Conservation (phyloP, 2,797 vertebrate genomes). For the Onychomys leucogaster region DNA sequence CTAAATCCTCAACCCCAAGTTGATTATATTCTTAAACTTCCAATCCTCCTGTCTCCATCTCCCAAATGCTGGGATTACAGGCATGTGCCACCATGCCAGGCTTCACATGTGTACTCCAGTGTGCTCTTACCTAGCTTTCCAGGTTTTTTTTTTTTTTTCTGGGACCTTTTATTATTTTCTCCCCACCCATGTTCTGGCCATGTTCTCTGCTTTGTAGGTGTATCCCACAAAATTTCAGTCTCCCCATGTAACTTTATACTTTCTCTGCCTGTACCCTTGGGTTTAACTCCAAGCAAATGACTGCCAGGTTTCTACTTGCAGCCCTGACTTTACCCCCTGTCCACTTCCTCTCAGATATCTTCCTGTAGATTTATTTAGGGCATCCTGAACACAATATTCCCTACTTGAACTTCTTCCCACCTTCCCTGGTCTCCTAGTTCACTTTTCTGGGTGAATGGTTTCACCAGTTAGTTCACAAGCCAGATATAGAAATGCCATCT, state of each 20-base stretch:
- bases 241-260: not conserved
- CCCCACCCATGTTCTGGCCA: not conserved
- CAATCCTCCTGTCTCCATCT: not conserved
- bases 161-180: not conserved
- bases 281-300: not conserved
- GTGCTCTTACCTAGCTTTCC: not conserved
- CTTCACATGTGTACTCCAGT: not conserved
- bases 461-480: not conserved
- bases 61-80: not conserved
- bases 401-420: not conserved
- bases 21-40: not conserved
- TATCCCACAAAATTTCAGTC: not conserved
- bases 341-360: not conserved
- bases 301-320: not conserved
- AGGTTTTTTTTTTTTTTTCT: not conserved
- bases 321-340: not conserved
- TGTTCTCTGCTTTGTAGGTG: not conserved
- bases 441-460: not conserved
- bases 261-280: not conserved
- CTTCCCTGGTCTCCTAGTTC: not conserved
- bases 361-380: not conserved
- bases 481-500: not conserved
- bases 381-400: not conserved
- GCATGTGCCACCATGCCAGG: too few species aligned
- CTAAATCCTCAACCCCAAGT: too few species aligned